Conservation (phyloP, 53 echinoderm and acorn worm species). For the Apostichopus leukothele region DNA sequence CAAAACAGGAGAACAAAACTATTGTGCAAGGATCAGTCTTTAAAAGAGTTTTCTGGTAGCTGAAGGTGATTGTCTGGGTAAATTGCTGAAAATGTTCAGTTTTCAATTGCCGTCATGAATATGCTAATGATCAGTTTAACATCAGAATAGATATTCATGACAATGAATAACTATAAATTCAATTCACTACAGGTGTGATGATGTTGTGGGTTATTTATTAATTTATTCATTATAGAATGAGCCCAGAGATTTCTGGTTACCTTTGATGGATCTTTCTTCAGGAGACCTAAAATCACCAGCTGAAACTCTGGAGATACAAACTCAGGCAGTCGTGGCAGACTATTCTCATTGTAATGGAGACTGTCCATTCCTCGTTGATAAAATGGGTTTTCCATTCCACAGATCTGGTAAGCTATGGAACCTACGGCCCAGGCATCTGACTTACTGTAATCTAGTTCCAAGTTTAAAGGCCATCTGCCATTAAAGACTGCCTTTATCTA, state of each 20-base stretch:
- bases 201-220: too few relatives aligned
- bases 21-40: too few relatives aligned
- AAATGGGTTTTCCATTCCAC: conserved; percentile 83
- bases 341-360: conserved; percentile 47
- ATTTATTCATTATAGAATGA: too few relatives aligned
- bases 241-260: conserved; percentile 38
- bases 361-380: conserved; percentile 64
- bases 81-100: too few relatives aligned
- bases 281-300: conserved; percentile 52
- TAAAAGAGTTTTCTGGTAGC: too few relatives aligned
- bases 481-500: conserved; percentile 29
- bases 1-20: too few relatives aligned
- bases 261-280: conserved; percentile 68
- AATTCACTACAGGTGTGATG: too few relatives aligned
- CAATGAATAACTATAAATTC: not conserved
- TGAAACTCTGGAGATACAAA: conserved; percentile 46
- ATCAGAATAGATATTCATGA: not conserved
- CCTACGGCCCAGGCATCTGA: conserved; percentile 89
- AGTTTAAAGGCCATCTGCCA: not conserved
- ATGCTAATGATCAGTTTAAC: too few relatives aligned
- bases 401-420: conserved; percentile 81
- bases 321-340: conserved; percentile 62
- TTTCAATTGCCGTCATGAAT: too few relatives aligned
- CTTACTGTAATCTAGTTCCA: conserved; percentile 63
- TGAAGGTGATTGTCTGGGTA: too few relatives aligned